Conservation (phyloP, 2,113 vertebrate species). For the Myotis brandtii region DNA sequence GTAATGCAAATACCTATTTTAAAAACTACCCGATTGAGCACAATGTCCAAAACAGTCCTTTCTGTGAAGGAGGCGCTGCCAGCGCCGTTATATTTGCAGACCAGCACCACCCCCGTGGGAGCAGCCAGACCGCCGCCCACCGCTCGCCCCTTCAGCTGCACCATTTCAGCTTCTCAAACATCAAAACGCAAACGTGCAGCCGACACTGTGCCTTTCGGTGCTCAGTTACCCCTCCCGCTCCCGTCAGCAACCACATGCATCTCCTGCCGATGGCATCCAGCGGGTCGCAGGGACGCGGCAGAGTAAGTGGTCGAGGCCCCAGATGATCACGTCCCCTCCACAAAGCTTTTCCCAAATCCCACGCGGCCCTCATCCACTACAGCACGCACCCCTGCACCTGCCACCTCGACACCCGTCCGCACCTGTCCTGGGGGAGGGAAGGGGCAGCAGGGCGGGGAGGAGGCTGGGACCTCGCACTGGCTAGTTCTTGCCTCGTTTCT, state of each 20-base stretch:
- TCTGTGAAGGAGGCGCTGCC: background rate
- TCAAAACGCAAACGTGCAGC: background rate
- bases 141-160: background rate
- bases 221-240: background rate
- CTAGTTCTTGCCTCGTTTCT: background rate
- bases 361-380: background rate
- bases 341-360: constrained; percentile 12
- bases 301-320: background rate
- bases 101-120: background rate
- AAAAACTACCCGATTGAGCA: background rate
- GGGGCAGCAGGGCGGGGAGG: background rate
- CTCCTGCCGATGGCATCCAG: background rate
- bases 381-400: background rate
- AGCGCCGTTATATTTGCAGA: background rate
- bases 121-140: background rate
- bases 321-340: background rate
- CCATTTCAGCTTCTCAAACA: background rate
- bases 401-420: background rate
- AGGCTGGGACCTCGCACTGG: background rate
- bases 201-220: background rate
- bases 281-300: background rate
- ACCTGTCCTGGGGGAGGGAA: background rate
- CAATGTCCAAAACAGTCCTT: background rate
- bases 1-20: background rate
- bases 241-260: background rate